Evolutionary conservation across 2,797 vertebrate species (phyloP).

Genomic region (Eremophila alpestris): DNA sequence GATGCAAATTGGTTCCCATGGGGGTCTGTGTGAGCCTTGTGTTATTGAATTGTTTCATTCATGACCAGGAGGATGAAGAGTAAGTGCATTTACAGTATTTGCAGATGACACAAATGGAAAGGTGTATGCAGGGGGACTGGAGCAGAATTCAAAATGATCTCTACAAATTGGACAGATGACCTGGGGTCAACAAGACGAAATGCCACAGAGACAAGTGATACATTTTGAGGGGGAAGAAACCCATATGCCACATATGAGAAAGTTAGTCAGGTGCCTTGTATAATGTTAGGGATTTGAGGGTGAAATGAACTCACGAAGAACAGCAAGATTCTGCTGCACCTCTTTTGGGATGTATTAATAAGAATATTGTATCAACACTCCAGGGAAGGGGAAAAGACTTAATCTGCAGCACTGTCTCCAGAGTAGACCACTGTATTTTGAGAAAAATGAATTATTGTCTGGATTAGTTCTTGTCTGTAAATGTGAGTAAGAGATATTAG

Average conservation of each 20-base stretch:
- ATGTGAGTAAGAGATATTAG: not conserved
- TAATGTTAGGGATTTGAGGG: not conserved
- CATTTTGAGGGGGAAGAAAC: not conserved
- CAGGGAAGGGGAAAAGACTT: not conserved
- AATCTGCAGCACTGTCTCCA: not conserved
- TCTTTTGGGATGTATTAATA: not conserved
- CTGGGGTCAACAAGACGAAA: not conserved
- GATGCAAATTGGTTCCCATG: not conserved
- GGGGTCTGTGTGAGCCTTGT: not conserved
- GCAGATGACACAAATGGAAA: not conserved
- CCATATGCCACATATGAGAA: not conserved
- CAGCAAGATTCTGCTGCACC: not conserved
- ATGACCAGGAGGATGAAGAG: not conserved
- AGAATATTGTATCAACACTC: not conserved
- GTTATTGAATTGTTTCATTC: not conserved
- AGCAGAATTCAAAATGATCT: not conserved
- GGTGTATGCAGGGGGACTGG: not conserved
- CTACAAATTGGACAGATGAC: not conserved
- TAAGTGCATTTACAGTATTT: not conserved
- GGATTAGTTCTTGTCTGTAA: not conserved
- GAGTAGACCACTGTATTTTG: not conserved
- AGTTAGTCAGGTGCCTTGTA: not conserved
- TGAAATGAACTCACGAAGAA: not conserved
- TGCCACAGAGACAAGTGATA: not conserved
- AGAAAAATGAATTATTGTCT: not conserved